Evolutionary conservation across 2,113 vertebrate genomes (phyloP).

Genomic region (Albula glossodonta): DNA sequence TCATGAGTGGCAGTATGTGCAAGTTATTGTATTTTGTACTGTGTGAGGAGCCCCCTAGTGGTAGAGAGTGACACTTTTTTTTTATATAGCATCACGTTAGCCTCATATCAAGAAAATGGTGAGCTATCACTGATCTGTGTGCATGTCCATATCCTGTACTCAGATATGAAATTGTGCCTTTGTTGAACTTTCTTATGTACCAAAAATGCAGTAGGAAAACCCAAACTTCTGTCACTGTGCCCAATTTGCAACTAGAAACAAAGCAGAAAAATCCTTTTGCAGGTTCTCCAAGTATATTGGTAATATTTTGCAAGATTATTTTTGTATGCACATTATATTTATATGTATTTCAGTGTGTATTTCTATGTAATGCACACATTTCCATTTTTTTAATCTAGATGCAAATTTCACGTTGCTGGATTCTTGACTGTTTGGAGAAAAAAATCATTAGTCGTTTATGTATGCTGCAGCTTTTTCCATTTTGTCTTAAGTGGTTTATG

Average conservation of each 20-base stretch:
- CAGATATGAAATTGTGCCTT: conserved; percentile 4
- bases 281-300: conserved; percentile 19
- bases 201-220: conserved; percentile 9
- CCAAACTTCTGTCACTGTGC: conserved; percentile 1
- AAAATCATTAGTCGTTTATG: background rate
- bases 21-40: background rate
- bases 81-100: background rate
- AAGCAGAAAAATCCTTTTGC: background rate
- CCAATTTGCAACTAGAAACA: background rate
- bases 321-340: conserved; percentile 38
- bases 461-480: background rate
- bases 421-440: background rate
- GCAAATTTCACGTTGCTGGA: background rate
- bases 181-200: background rate
- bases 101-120: background rate
- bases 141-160: background rate
- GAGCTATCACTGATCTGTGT: background rate
- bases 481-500: background rate
- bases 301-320: conserved; percentile 23
- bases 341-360: conserved; percentile 44
- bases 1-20: background rate
- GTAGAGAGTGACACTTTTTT: background rate
- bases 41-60: background rate
- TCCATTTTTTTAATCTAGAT: conserved; percentile 17
- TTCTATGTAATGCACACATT: conserved; percentile 21